Evolutionary conservation across 2,888 invertebrate species (phyloP), one percentile per base, ranked within the genome.

Genomic region (Noctua fimbriata): DNA sequence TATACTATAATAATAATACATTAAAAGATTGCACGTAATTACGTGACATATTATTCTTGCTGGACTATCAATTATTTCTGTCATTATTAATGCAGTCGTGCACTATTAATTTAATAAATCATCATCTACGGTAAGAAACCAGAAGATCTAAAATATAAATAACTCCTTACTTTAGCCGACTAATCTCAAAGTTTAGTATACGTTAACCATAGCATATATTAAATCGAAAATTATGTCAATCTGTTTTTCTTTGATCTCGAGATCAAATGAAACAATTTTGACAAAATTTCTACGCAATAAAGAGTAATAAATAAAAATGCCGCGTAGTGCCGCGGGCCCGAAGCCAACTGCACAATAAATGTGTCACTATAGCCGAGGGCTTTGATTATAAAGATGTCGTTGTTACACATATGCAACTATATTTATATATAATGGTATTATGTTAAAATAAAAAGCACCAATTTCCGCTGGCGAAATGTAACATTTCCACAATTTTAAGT

Each of bases 221-320:
- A 80, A 71, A 80, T 85, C 24, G 82, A 83, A 87, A 89, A 89
- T 85, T 81, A 89, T 89, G 86, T 89, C 87, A 87, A 89, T 82
- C 89, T 82, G 79, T 83, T 87, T 87, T 74, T 3, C 76, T 89
- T 89, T 89, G 89, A 89, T 89, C 84, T 78, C 21, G 71, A 89
- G 90, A 89, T 89, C 89, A 89, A 89, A 89, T 90, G 89, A 87
- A 89, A 87, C 86, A 85, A 88, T 88, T 89, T 84, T 87, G 80
- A 86, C 88, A 87, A 86, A 86, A 90, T 83, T 79, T 89, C 85
- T 83, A 85, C 70, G 83, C 82, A 85, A 87, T 89, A 85, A 87
- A 83, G 80, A 75, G 73, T 79, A 75, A 88, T 89, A 90, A 90
- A 89, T 90, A 89, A 90, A 73, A 85, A 77, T 14, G 83, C 21